Conservation (phyloP, 2,888 invertebrate species). For the Apodemia duryi region DNA sequence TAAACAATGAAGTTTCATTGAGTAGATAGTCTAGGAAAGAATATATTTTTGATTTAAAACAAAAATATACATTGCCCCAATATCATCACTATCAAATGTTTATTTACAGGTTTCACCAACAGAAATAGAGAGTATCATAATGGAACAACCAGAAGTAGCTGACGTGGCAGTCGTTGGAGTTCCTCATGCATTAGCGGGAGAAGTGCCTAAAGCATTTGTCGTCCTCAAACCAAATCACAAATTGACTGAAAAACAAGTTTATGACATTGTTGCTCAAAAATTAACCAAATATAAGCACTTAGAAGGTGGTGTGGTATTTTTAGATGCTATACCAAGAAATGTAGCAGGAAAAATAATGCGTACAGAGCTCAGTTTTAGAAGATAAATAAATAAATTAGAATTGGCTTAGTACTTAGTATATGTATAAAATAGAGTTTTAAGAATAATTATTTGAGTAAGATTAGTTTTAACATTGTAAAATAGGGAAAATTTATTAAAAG, state of each 20-base stretch:
- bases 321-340: constrained; percentile 85
- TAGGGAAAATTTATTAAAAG: too few relatives aligned
- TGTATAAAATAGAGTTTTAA: not conserved
- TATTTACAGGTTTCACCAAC: constrained; percentile 87
- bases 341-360: constrained; percentile 88
- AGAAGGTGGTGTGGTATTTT: constrained; percentile 84
- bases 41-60: too few relatives aligned
- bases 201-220: constrained; percentile 87
- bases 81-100: not conserved
- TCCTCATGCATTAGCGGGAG: constrained; percentile 84
- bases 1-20: too few relatives aligned
- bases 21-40: too few relatives aligned
- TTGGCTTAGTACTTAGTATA: not conserved
- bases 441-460: too few relatives aligned
- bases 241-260: constrained; percentile 78
- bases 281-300: constrained; percentile 86
- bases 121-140: constrained; percentile 88
- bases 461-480: too few relatives aligned
- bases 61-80: too few relatives aligned
- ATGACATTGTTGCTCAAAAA: constrained; percentile 80
- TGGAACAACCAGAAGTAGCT: constrained; percentile 84
- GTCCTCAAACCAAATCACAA: constrained; percentile 79
- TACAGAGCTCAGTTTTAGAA: constrained; percentile 69
- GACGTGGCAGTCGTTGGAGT: constrained; percentile 90
- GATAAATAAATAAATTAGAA: not conserved